A percentile compares a stretch with the other conserved stretches of the same genome.
Conservation (phyloP, 2,113 vertebrate species). For the Buteo buteo region DNA sequence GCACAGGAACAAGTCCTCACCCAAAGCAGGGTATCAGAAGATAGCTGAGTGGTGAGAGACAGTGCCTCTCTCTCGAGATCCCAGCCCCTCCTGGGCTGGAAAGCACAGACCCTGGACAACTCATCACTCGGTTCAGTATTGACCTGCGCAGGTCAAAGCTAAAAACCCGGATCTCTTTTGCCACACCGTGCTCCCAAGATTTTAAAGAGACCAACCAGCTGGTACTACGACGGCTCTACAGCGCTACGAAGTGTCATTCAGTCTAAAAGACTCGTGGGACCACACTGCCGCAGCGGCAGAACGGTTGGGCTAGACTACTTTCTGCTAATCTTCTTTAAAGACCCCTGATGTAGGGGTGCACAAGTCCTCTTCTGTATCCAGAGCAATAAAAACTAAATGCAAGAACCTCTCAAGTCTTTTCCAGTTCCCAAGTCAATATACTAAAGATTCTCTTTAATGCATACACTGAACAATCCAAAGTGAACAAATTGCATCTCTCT, state of each 20-base stretch:
- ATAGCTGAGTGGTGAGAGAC: not conserved
- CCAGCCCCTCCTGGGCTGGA: too few species aligned
- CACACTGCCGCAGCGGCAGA: too few species aligned
- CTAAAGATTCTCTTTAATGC: not conserved
- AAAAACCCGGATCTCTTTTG: too few species aligned
- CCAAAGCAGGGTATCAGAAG: not conserved
- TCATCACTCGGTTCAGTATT: fast-evolving
- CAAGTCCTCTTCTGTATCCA: not conserved
- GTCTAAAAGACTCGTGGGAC: not conserved
- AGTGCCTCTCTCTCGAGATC: not conserved
- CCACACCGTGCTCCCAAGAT: fast-evolving
- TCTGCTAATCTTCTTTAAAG: not conserved
- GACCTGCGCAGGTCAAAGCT: not conserved
- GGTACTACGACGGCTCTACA: fast-evolving
- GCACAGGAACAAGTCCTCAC: not conserved
- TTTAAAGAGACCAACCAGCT: not conserved
- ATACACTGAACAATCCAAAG: not conserved
- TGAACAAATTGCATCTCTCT: not conserved
- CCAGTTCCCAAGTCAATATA: not conserved
- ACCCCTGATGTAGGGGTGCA: not conserved
- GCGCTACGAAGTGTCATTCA: too few species aligned
- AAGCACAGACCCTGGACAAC: not conserved
- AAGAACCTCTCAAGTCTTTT: not conserved
- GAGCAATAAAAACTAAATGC: not conserved
- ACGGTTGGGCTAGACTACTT: not conserved